Evolutionary conservation across 2,797 vertebrate species (phyloP).

Genomic region (Poecilia gillii): DNA sequence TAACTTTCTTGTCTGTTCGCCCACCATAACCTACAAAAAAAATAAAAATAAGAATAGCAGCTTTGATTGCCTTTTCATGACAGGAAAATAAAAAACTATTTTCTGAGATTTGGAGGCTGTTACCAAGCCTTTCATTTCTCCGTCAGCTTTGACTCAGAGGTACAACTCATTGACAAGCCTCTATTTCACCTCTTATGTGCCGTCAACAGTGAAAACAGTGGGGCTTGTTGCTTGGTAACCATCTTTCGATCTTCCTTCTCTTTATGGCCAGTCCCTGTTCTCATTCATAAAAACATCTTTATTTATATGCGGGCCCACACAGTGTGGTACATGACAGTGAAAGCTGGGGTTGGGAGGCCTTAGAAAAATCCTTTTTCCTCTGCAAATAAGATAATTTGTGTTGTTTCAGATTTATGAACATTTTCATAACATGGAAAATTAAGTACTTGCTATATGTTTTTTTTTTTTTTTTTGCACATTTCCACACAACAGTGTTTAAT

Average conservation of each 20-base stretch:
- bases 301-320: slow-evolving; percentile 20
- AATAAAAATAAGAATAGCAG: background rate
- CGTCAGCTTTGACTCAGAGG: slow-evolving; percentile 21
- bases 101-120: slow-evolving; percentile 3
- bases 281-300: slow-evolving; percentile 63
- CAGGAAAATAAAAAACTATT: background rate
- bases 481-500: slow-evolving; percentile 39
- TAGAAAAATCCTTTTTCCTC: slow-evolving; percentile 8
- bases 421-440: slow-evolving; percentile 15
- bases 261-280: slow-evolving; percentile 45
- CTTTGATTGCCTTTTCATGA: background rate
- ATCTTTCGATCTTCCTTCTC: slow-evolving; percentile 18
- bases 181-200: slow-evolving; percentile 23
- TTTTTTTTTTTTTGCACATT: slow-evolving; percentile 10
- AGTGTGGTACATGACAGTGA: slow-evolving; percentile 9
- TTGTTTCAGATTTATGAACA: slow-evolving; percentile 28
- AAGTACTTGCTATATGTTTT: slow-evolving; percentile 3
- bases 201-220: slow-evolving; percentile 34
- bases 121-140: slow-evolving; percentile 17
- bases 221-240: slow-evolving; percentile 75
- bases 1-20: background rate
- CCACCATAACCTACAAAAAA: slow-evolving; percentile 2
- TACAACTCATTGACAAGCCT: slow-evolving; percentile 19
- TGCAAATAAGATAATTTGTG: slow-evolving; percentile 16
- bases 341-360: slow-evolving; percentile 25